These are phyloP conservation scores for Pagrus major DNA, from an alignment of 2,113 vertebrate species.

Conservation along the genomic window DNA sequence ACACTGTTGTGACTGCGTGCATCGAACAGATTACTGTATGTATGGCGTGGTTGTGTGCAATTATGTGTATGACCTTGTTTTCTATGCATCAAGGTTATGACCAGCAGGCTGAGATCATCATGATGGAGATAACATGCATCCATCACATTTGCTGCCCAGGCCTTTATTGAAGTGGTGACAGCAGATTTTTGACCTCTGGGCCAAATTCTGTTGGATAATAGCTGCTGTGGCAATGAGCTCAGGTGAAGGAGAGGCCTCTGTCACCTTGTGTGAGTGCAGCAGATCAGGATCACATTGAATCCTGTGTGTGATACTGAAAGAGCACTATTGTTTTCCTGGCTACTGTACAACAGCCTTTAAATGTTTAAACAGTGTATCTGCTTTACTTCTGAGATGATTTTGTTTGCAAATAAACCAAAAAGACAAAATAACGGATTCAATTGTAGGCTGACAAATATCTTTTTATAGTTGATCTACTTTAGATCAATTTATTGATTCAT, in stretches of 20 bases:
- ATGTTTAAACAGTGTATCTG: background rate
- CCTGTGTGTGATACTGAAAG: background rate
- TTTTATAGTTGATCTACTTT: background rate
- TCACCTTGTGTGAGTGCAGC: conserved; percentile 47
- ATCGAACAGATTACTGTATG: background rate
- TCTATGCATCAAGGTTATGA: conserved; percentile 55
- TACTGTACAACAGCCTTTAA: background rate
- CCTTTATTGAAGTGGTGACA: conserved; percentile 55
- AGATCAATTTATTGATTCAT: background rate
- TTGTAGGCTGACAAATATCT: background rate
- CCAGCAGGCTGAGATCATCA: conserved; percentile 48
- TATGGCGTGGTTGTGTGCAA: background rate
- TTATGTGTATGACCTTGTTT: conserved; percentile 50
- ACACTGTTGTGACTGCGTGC: background rate
- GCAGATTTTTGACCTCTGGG: conserved; percentile 57
- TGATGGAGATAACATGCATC: conserved; percentile 60
- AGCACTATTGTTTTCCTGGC: background rate
- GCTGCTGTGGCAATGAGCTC: conserved; percentile 49
- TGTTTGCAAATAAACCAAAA: background rate
- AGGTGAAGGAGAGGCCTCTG: conserved; percentile 61
- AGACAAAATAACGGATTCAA: background rate
- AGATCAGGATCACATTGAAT: conserved; percentile 17
- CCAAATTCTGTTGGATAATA: conserved; percentile 46
- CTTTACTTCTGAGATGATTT: background rate
- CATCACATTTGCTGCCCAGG: conserved; percentile 43